A percentile compares a stretch with the other conserved stretches of the same genome.
Evolutionary conservation across 2,888 invertebrate genomes (phyloP).

Genomic region (Cylloceria caligata): DNA sequence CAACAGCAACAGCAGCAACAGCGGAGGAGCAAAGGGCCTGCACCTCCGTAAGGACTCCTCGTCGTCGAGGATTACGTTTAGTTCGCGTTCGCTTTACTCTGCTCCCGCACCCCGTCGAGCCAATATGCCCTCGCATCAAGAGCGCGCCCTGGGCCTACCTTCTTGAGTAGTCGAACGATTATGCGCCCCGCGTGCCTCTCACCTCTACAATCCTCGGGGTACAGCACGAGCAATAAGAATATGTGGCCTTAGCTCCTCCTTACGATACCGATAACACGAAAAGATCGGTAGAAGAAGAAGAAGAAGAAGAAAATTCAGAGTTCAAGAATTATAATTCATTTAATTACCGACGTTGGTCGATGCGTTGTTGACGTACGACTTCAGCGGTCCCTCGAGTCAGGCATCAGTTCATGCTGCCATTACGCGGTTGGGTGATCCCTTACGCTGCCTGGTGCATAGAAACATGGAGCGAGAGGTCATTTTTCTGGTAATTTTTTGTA

Average conservation of each 20-base stretch:
- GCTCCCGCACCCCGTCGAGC: conserved; percentile 80
- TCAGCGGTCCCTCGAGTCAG: too few species aligned
- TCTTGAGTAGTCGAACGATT: conserved; percentile 81
- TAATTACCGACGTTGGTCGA: too few species aligned
- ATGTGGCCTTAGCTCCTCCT: background rate
- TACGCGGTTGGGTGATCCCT: too few species aligned
- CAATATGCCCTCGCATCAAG: conserved; percentile 82
- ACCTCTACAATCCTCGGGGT: background rate
- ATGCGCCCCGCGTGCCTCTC: conserved; percentile 65
- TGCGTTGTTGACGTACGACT: too few species aligned
- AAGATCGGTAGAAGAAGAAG: background rate
- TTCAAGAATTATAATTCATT: background rate
- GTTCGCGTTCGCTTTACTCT: conserved; percentile 73
- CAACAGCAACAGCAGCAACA: conserved; percentile 46
- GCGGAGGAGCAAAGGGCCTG: conserved; percentile 52
- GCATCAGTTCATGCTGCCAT: too few species aligned
- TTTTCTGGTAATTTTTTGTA: too few species aligned
- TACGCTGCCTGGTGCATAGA: too few species aligned
- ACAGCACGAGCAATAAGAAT: background rate
- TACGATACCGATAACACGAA: background rate
- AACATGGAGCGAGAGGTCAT: too few species aligned
- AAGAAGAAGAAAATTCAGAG: background rate
- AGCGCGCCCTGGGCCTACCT: conserved; percentile 75
- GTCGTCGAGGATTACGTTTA: conserved; percentile 60
- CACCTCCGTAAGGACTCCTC: conserved; percentile 60